Percentiles rank a stretch among this genome's conserved stretches.
These are phyloP conservation scores for Drosophila ustulata DNA, from an alignment of 2,888 invertebrate genomes.

Conservation along the genomic window DNA sequence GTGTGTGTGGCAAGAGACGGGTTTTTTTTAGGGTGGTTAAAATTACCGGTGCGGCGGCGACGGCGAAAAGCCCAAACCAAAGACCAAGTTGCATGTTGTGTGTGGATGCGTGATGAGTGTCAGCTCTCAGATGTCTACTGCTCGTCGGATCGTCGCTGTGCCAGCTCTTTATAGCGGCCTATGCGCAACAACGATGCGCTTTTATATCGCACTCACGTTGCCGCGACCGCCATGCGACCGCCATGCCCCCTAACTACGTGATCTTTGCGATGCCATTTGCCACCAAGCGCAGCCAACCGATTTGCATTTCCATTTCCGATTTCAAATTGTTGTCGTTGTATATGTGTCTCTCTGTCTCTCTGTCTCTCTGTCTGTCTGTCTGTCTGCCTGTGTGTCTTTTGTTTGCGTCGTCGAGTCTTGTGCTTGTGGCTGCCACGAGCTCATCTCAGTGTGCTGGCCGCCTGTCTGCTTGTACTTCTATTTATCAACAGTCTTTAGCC, in stretches of 20 bases:
- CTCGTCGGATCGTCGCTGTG: slow-evolving; percentile 50
- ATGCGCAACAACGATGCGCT: slow-evolving; percentile 33
- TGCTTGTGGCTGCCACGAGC: slow-evolving; percentile 1
- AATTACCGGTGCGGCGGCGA: slow-evolving; percentile 83
- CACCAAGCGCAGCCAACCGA: not conserved
- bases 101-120: slow-evolving; percentile 49
- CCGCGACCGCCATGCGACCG: slow-evolving; percentile 31
- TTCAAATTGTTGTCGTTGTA: slow-evolving; percentile 57
- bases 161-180: slow-evolving; percentile 71
- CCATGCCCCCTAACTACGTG: slow-evolving; percentile 59
- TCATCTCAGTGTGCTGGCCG: not conserved
- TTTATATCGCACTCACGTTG: slow-evolving; percentile 64
- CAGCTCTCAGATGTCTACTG: slow-evolving; percentile 61
- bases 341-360: not conserved
- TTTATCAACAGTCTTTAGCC: slow-evolving; percentile 1
- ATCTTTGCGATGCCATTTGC: slow-evolving; percentile 60
- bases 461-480: slow-evolving; percentile 2
- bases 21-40: slow-evolving; percentile 23
- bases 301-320: slow-evolving; percentile 73
- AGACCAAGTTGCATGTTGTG: slow-evolving; percentile 80
- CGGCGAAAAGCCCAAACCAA: slow-evolving; percentile 80
- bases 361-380: not conserved
- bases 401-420: slow-evolving; percentile 17
- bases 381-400: slow-evolving; percentile 14
- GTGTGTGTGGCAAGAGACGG: not conserved